Evolutionary conservation across 2,888 invertebrate species (phyloP).

Genomic region (Mesorhabditis sp.): DNA sequence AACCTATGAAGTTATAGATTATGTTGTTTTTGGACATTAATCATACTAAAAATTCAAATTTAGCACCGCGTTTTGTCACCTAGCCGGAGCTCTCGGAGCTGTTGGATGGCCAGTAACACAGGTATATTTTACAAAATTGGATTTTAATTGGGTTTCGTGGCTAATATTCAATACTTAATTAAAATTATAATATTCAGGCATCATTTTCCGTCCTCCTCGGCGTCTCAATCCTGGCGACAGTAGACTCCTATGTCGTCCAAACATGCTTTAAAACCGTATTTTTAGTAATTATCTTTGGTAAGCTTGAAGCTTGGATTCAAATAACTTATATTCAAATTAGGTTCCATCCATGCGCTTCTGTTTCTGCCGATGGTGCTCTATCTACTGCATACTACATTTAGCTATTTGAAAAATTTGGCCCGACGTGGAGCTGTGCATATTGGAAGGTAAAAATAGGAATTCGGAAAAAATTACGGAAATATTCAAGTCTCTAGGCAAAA

Average conservation of each 20-base stretch:
- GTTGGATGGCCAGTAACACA: conserved; percentile 51
- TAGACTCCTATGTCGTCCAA: conserved; percentile 48
- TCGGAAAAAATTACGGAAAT: neutral
- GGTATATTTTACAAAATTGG: neutral
- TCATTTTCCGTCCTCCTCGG: conserved; percentile 45
- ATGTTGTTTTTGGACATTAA: no score
- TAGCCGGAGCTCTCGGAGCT: conserved; percentile 27
- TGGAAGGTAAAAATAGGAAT: neutral
- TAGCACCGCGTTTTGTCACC: neutral
- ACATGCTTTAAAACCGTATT: conserved; percentile 51
- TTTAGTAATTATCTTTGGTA: conserved; percentile 45
- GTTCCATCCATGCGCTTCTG: conserved; percentile 43
- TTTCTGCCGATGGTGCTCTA: conserved; percentile 43
- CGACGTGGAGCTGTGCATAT: conserved; percentile 4
- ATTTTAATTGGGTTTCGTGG: no score
- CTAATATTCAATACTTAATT: no score
- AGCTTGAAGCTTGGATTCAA: neutral
- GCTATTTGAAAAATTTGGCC: conserved; percentile 12
- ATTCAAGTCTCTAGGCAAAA: no score
- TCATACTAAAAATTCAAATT: neutral
- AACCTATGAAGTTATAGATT: no score
- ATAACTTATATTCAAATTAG: conserved; percentile 12
- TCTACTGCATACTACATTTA: conserved; percentile 21
- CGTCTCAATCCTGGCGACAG: conserved; percentile 38
- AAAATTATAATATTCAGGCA: conserved; percentile 18